Evolutionary conservation across 2,888 invertebrate genomes (phyloP), one percentile per base, ranked within the genome.

Genomic region (Boloria selene): DNA sequence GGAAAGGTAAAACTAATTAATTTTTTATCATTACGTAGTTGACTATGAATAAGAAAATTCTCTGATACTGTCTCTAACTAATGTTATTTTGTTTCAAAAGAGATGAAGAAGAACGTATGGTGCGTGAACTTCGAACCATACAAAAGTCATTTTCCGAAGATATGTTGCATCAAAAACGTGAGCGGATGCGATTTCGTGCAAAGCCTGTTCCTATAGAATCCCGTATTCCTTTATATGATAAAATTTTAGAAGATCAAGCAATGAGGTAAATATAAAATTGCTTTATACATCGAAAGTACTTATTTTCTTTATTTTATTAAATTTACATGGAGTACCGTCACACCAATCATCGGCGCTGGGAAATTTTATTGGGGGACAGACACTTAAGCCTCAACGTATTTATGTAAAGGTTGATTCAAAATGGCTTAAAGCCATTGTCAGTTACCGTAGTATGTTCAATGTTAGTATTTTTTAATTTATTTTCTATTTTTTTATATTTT

Each of bases 171-270:
- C 84, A 85, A 68, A 91, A 93, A 74, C 88, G 85, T 7, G 90
- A 93, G 67, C 90, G 93, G 75, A 93, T 91, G 74, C 84, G 86
- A 55, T 94, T 95, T 71, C 90, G 87, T 75, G 94, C 94, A 1
- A 92, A 93, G 75, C 94, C 95, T 3, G 93, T 96, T 65, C 96
- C 96, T 0, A 93, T 95, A 49, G 95, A 95, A 73, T 95, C 95
- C 0, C 93, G 94, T 74, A 94, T 96, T 68, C 95, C 95, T 0
- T 88, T 96, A 16, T 96, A 95, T 75, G 94, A 96, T 77, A 95
- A 95, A 88, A 94, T 96, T 70, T 87, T 95, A 76, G 94, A 94
- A 71, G 95, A 95, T 69, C 95, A 95, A 83, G 95, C 95, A 79
- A 93, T 94, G 90, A 94, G 95, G 95, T 95, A 84, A 13, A 31